These are phyloP conservation scores for Amblyopsis rosae DNA, from an alignment of 2,113 vertebrate species.

Conservation along the genomic window DNA sequence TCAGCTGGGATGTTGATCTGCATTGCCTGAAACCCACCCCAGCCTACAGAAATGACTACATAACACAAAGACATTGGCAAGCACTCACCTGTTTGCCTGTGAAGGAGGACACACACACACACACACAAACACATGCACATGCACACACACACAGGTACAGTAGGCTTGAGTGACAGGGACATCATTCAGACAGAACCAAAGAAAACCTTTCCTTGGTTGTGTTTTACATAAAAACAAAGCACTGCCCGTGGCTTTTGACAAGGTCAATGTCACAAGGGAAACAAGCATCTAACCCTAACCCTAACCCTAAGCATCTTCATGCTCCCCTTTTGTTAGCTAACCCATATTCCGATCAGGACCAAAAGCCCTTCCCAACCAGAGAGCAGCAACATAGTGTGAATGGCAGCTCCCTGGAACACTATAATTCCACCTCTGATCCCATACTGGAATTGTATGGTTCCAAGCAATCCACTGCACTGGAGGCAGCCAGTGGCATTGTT, in stretches of 20 bases:
- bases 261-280: slow-evolving; percentile 36
- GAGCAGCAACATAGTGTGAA: slow-evolving; percentile 29
- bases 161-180: slow-evolving; percentile 65
- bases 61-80: slow-evolving; percentile 19
- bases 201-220: slow-evolving; percentile 45
- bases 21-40: slow-evolving; percentile 29
- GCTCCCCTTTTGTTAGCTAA: slow-evolving; percentile 43
- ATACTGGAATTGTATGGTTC: slow-evolving; percentile 25
- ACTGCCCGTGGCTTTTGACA: slow-evolving; percentile 34
- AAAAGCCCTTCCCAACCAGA: not conserved
- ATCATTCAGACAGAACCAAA: slow-evolving; percentile 40
- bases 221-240: slow-evolving; percentile 60
- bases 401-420: slow-evolving; percentile 36
- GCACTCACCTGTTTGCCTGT: not conserved
- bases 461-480: not conserved
- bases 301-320: slow-evolving; percentile 34
- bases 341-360: slow-evolving; percentile 46
- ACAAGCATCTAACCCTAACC: too few relatives aligned
- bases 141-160: slow-evolving; percentile 21
- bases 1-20: slow-evolving; percentile 50
- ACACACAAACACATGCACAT: not conserved
- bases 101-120: not conserved
- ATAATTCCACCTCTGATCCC: slow-evolving; percentile 42
- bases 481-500: slow-evolving; percentile 30
- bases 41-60: slow-evolving; percentile 46